Percentiles rank a stretch among this genome's conserved stretches.
These are phyloP conservation scores for Diphyllodes magnificus DNA, from an alignment of 2,113 vertebrate species.

Conservation along the genomic window DNA sequence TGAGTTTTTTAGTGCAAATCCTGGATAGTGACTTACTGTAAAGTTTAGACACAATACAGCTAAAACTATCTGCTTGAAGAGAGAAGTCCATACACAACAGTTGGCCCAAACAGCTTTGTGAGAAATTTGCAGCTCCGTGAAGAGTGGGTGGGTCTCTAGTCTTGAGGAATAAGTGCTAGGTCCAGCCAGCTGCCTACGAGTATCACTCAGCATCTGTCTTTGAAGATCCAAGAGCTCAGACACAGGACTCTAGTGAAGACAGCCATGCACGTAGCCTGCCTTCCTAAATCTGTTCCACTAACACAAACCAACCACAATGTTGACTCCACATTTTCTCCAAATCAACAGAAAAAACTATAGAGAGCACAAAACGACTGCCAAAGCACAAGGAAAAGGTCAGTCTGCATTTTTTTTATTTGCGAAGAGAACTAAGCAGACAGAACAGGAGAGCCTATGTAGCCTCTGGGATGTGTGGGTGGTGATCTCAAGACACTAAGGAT, in stretches of 20 bases:
- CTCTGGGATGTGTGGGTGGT: background rate
- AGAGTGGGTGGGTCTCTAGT: background rate
- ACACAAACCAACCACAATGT: background rate
- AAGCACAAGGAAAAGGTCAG: background rate
- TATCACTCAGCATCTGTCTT: background rate
- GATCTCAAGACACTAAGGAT: background rate
- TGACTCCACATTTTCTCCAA: rapidly evolving
- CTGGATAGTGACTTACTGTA: background rate
- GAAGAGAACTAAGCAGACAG: background rate
- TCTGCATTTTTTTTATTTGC: background rate
- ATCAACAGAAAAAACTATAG: background rate
- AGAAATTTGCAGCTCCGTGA: background rate
- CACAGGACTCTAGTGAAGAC: background rate
- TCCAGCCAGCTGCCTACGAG: background rate
- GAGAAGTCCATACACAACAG: background rate
- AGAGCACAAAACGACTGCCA: background rate
- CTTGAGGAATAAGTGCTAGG: background rate
- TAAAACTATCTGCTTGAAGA: background rate
- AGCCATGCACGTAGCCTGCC: rapidly evolving
- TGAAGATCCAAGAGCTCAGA: background rate
- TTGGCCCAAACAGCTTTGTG: background rate
- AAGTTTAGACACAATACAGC: background rate
- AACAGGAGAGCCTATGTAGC: background rate
- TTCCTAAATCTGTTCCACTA: background rate
- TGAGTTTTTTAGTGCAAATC: background rate